Percentiles rank a stretch among this genome's conserved stretches.
Evolutionary conservation across 2,888 invertebrate species (phyloP).

Genomic region (Augiades crinisus): DNA sequence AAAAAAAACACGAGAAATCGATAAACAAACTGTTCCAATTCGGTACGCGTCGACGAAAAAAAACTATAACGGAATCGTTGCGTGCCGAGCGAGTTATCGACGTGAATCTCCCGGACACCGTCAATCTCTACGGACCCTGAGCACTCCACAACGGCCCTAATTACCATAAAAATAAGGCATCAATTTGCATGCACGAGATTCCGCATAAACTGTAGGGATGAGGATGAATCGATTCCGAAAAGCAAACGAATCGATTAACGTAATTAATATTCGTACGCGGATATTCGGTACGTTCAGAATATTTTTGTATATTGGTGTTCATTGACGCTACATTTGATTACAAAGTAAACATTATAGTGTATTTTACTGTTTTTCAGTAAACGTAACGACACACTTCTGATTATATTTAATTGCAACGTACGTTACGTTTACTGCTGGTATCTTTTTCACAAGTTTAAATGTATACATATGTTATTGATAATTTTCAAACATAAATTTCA

Average conservation of each 20-base stretch:
- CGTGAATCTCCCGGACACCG: conserved; percentile 66
- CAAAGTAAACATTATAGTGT: too few species aligned
- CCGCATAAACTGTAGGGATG: conserved; percentile 29
- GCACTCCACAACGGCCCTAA: conserved; percentile 25
- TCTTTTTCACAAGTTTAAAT: too few species aligned
- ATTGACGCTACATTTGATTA: not conserved
- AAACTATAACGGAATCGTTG: conserved; percentile 47
- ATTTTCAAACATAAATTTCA: too few species aligned
- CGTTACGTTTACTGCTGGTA: too few species aligned
- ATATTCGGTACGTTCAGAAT: conserved; percentile 22
- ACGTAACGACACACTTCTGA: too few species aligned
- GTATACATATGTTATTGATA: too few species aligned
- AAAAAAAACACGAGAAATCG: conserved; percentile 10
- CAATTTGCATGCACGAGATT: conserved; percentile 28
- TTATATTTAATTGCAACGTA: too few species aligned
- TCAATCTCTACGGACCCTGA: conserved; percentile 12
- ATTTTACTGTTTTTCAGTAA: too few species aligned
- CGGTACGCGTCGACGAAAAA: conserved; percentile 39
- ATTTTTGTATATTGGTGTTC: conserved; percentile 9
- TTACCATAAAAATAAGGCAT: conserved; percentile 32
- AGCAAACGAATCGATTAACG: conserved; percentile 56
- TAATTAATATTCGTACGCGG: conserved; percentile 38
- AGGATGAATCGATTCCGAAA: conserved; percentile 54
- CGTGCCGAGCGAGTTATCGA: conserved; percentile 69
- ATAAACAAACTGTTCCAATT: conserved; percentile 35